phyloP scores from a whole-genome alignment of 2,888 invertebrate species.

The Tiliacea citrago region DNA sequence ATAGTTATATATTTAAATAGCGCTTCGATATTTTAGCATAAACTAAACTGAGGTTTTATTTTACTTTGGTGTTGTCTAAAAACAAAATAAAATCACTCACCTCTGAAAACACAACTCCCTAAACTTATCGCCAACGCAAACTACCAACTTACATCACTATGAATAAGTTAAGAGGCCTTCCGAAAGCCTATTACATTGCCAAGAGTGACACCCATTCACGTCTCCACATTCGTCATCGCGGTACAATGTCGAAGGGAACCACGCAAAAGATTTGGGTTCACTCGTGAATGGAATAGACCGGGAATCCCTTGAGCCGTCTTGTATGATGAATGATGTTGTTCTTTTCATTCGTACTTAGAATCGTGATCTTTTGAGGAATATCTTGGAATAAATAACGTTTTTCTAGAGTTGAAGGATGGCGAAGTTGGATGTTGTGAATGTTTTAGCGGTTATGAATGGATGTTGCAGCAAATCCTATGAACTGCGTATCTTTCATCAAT shows the following conservation, averaged over 20 bases:
- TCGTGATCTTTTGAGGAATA: slow-evolving; percentile 77
- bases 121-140: slow-evolving; percentile 27
- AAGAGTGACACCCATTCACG: slow-evolving; percentile 71
- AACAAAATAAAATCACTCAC: not conserved
- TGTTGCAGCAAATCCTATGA: not conserved
- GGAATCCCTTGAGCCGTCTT: slow-evolving; percentile 84
- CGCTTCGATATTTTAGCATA: not conserved
- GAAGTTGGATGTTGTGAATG: slow-evolving; percentile 4
- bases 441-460: slow-evolving; percentile 3
- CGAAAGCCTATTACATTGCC: slow-evolving; percentile 66
- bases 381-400: slow-evolving; percentile 66
- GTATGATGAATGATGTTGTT: slow-evolving; percentile 88
- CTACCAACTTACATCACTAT: slow-evolving; percentile 48
- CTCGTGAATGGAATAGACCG: slow-evolving; percentile 80
- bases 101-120: not conserved
- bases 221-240: slow-evolving; percentile 76
- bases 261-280: slow-evolving; percentile 85
- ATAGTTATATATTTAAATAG: not conserved
- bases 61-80: not conserved
- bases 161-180: slow-evolving; percentile 68
- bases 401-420: slow-evolving; percentile 45
- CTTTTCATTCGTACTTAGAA: slow-evolving; percentile 84
- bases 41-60: not conserved
- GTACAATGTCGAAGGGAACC: slow-evolving; percentile 78
- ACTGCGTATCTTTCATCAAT: too few species aligned